Evolutionary conservation across 2,888 invertebrate genomes (phyloP).

Genomic region (Hofmannophila pseudospretella): DNA sequence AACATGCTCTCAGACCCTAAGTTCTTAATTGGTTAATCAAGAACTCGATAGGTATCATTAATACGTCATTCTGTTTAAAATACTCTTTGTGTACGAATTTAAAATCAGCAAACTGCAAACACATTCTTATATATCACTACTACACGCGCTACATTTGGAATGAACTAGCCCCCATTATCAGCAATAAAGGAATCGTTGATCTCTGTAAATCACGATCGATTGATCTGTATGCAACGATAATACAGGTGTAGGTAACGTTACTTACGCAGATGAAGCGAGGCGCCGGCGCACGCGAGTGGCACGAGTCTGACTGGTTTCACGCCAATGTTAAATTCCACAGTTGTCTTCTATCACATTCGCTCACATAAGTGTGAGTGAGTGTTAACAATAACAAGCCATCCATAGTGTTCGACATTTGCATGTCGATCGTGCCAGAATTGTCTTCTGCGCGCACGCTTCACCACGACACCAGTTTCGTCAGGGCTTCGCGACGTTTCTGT

Average conservation of each 20-base stretch:
- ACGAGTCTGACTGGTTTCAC: no score
- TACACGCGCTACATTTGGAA: no score
- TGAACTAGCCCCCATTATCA: slow-evolving; percentile 1
- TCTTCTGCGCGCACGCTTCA: slow-evolving; percentile 1
- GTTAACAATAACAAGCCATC: no score
- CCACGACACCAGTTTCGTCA: neutral
- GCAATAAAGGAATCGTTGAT: slow-evolving; percentile 13
- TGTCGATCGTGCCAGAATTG: no score
- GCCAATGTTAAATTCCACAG: neutral
- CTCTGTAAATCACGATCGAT: slow-evolving; percentile 5
- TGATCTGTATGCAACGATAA: slow-evolving; percentile 11
- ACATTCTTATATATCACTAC: no score
- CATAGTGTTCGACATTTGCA: no score
- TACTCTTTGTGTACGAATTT: no score
- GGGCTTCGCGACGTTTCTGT: slow-evolving; percentile 3
- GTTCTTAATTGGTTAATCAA: no score
- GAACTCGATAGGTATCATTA: no score
- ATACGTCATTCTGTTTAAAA: no score
- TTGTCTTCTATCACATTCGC: neutral
- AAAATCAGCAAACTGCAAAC: no score
- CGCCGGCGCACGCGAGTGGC: neutral
- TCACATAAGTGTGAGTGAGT: neutral
- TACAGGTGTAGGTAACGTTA: slow-evolving; percentile 3
- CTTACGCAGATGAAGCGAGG: slow-evolving; percentile 2
- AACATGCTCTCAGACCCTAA: no score